Conservation (phyloP, 1,140 invertebrate species). For the Drosophila carrolli region DNA sequence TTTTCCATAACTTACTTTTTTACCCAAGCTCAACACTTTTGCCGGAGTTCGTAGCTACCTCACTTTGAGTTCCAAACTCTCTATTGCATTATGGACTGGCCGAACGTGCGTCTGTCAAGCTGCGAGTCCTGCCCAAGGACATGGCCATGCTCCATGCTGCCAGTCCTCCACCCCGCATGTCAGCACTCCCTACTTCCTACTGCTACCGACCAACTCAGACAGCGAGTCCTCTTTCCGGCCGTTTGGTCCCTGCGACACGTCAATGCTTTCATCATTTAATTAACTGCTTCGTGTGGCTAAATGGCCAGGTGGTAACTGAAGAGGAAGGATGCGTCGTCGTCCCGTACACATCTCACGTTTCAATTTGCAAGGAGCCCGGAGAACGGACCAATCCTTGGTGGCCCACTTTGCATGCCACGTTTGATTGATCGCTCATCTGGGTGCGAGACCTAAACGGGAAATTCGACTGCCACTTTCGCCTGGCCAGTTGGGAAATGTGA, state of each 20-base stretch:
- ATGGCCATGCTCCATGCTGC: not conserved
- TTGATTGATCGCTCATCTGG: constrained; percentile 61
- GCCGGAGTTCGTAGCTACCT: not conserved
- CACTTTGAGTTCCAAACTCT: constrained; percentile 7
- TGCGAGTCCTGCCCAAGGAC: constrained; percentile 9
- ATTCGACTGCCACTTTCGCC: constrained; percentile 64
- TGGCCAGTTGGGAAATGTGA: constrained; percentile 30
- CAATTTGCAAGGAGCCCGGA: constrained; percentile 45
- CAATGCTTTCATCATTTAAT: constrained; percentile 83
- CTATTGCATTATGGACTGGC: constrained; percentile 33
- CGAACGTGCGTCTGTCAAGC: constrained; percentile 42
- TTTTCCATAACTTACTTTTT: not conserved
- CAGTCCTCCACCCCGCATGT: constrained; percentile 10
- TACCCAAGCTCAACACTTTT: not conserved
- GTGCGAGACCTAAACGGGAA: constrained; percentile 49
- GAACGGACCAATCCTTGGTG: constrained; percentile 18
- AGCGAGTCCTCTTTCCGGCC: not conserved
- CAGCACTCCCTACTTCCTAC: constrained; percentile 13
- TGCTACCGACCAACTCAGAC: constrained; percentile 16
- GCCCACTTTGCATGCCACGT: constrained; percentile 60
- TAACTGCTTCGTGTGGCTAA: constrained; percentile 68
- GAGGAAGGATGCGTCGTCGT: constrained; percentile 12
- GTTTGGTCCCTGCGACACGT: constrained; percentile 63
- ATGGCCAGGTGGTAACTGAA: constrained; percentile 23
- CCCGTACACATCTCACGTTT: constrained; percentile 33